Base-by-base conservation (phyloP, 2,888 invertebrate genomes). In the Mimas tiliae region DNA sequence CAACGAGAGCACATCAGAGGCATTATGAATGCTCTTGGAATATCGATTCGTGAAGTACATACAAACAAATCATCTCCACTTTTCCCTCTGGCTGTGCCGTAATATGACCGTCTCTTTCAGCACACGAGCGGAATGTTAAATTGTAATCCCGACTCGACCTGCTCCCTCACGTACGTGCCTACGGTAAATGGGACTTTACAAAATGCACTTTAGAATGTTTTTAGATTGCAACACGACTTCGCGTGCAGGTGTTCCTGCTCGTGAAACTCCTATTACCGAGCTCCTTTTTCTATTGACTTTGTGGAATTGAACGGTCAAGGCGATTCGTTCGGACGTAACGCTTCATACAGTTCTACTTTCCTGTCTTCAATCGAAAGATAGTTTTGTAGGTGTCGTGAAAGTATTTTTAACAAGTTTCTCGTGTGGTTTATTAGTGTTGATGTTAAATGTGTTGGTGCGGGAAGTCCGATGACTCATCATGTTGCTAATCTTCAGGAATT, bases 171-270 rank as follows among this genome's bases (percentile, higher is more conserved):
- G 76, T 80, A 67, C 72, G 68, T 66, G 74, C 68, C 70, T 78
- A 78, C 78, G 78, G 79, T 82, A 86, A 86, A 88, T 82, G 77
- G 75, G 74, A 83, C 85, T 85, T 84, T 85, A 77, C 72, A 79
- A 83, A 83, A 79, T 84, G 82, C 78, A 79, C 75, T 83, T 84
- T 85, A 78, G 82, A 84, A 74, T 82, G 79, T 72, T 83, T 83
- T 86, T 85, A 74, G 82, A 83, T 84, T 85, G 83, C 78, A 74
- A 71, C 71, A 69, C 67, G 67, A 73, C 70, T 72, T 72, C 65
- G 74, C 70, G 71, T 78, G 78, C 85, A 87, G 84, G 82, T 87
- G 85, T 76, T 80, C 76, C 69, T 76, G 77, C 79, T 82, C 81
- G 77, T 80, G 75, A 80, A 85, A 80, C 76, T 79, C 72, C 76